Evolutionary conservation across 2,888 invertebrate species (phyloP), one percentile per base, ranked within the genome.

Genomic region (Brenthis ino): DNA sequence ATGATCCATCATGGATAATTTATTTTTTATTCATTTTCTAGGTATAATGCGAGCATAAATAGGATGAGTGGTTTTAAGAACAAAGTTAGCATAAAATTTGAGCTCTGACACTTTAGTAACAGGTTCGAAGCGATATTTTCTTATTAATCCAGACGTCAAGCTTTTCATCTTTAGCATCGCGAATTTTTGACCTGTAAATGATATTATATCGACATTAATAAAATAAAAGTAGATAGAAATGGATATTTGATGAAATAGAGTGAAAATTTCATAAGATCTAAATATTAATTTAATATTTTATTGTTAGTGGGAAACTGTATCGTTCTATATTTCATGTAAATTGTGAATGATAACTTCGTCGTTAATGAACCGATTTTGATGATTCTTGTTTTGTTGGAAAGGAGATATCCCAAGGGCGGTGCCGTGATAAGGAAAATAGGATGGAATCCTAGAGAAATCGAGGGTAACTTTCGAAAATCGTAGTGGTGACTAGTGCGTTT

Each of bases 91-190:
- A 12, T 74, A 71, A 53, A 86, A 78, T 0, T 73, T 67, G 1
- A 91, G 70, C 24, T 87, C 83, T 5, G 88, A 83, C 11, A 85
- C 86, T 82, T 6, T 77, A 47, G 89, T 86, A 12, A 93, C 82
- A 1, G 93, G 83, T 57, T 86, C 83, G 71, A 94, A 72, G 3
- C 79, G 79, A 76, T 84, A 94, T 64, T 85, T 85, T n/a, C 92
- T 79, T 54, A 94, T 75, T 14, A 94, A 75, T 1, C 87, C 83
- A 2, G 93, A 88, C 66, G 94, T 77, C 43, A 92, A 77, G 0
- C 88, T 85, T 80, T 94, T 94, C 78, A 94, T 85, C 79, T 94
- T 94, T 68, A 94, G 74, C 79, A 93, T 87, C 0, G 94, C 94
- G 72, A 93, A 94, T 74, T 87, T 91, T 79, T 93, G 87, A 53